A percentile compares a stretch with the other conserved stretches of the same genome.
These are phyloP conservation scores for Amphipoea lucens DNA, from an alignment of 2,888 invertebrate species.

Conservation along the genomic window DNA sequence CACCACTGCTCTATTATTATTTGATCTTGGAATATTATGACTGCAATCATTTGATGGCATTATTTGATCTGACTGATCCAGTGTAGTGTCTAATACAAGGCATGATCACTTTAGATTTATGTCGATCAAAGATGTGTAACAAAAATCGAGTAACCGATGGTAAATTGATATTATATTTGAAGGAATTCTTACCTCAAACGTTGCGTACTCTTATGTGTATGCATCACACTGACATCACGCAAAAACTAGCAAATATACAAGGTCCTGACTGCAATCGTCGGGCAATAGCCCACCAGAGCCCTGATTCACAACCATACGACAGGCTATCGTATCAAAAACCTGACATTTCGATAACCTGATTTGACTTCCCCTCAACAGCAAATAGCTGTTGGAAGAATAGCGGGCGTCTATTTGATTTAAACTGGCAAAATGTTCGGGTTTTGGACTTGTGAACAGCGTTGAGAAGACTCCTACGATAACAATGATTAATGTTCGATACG, in stretches of 20 bases:
- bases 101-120: slow-evolving; percentile 7
- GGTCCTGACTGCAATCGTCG: neutral
- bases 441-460: no score
- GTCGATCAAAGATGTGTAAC: slow-evolving; percentile 29
- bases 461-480: no score
- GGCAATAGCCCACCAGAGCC: neutral
- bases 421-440: no score
- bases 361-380: no score
- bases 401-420: no score
- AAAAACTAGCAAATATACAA: neutral
- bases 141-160: slow-evolving; percentile 13
- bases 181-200: slow-evolving; percentile 10
- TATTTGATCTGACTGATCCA: neutral
- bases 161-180: slow-evolving; percentile 5
- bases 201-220: neutral
- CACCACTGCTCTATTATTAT: no score
- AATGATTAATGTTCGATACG: no score
- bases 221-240: neutral
- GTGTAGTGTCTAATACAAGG: neutral
- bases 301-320: no score
- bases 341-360: no score
- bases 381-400: no score
- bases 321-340: no score
- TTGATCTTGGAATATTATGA: neutral
- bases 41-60: neutral